Base-by-base conservation (phyloP, 2,797 vertebrate genomes). In the Ptychadena robeensis region DNA sequence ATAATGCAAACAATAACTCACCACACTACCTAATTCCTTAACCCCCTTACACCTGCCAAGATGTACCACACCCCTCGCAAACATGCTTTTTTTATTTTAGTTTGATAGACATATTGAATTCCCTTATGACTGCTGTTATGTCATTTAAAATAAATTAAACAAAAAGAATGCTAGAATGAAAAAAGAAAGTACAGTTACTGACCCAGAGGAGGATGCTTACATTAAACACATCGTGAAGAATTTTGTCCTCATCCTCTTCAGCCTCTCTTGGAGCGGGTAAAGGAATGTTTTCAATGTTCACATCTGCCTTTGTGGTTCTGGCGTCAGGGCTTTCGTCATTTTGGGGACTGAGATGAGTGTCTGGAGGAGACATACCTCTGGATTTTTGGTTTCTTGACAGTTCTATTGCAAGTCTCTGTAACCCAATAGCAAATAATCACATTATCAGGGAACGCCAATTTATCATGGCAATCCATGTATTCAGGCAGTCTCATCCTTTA, bases 321-420 rank as follows among this genome's bases (percentile, higher is more conserved):
- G 80, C 82, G 64, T 94, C 93, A 2, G 88, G 64, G 35, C 79
- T 79, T 30, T 96, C 96, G 0, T 95, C 96, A 5, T 92, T 92
- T 1, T 95, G 92, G 40, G 95, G 94, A 30, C 95, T 95, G 5
- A 94, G 91, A 82, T 96, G 95, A 82, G 90, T 92, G 90, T 97
- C 96, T 2, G 96, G 96, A 8, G 97, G 97, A 2, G 97, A 98
- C 66, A 97, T 92, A 87, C 96, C 96, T 71, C 96, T 96, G 0
- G 96, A 96, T 40, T 97, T 98, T 91, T 97, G 96, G 40, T 94
- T 95, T 64, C 97, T 94, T 83, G 98, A 98, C 83, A 98, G 93
- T 44, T 98, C 96, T n/a, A 99, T 97, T 1, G 96, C 96, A 80
- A 98, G 90, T 79, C 98, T 94, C 98, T 99, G 85, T 11, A 90